Conservation (phyloP, 2,888 invertebrate species). For the Alitta virens region DNA sequence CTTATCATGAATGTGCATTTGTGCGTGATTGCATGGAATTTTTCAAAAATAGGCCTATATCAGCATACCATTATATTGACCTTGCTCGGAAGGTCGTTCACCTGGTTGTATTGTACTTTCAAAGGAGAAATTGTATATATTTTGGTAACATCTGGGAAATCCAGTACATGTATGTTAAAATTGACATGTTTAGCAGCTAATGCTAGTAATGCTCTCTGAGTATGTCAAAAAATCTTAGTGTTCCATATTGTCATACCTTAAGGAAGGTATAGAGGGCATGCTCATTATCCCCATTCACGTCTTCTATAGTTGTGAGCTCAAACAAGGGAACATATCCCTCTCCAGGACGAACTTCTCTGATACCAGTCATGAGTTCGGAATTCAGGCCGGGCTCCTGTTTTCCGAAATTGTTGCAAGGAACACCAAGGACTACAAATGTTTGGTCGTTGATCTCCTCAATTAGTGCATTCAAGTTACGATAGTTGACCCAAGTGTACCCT, state of each 20-base stretch:
- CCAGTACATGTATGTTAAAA: no score
- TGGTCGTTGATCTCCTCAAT: conserved; percentile 5
- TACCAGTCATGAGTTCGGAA: conserved; percentile 1
- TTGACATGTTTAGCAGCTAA: no score
- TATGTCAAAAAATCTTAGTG: no score
- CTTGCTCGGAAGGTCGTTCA: no score
- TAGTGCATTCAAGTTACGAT: conserved; percentile 10
- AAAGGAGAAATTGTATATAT: no score
- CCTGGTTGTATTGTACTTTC: no score
- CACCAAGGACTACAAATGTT: not conserved
- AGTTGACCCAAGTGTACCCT: conserved; percentile 2
- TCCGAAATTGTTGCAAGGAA: conserved; percentile 6
- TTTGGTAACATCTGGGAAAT: no score
- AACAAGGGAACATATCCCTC: not conserved
- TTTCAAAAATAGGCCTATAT: no score
- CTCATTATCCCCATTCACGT: not conserved
- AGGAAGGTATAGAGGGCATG: not conserved
- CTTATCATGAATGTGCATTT: no score
- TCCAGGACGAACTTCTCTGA: not conserved
- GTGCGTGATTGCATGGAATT: no score
- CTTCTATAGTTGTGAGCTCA: not conserved
- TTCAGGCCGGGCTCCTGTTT: conserved; percentile 11
- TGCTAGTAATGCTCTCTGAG: no score
- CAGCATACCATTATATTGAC: no score
- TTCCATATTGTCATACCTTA: not conserved